Conservation (phyloP, 2,113 vertebrate species). For the Tiliqua scincoides region DNA sequence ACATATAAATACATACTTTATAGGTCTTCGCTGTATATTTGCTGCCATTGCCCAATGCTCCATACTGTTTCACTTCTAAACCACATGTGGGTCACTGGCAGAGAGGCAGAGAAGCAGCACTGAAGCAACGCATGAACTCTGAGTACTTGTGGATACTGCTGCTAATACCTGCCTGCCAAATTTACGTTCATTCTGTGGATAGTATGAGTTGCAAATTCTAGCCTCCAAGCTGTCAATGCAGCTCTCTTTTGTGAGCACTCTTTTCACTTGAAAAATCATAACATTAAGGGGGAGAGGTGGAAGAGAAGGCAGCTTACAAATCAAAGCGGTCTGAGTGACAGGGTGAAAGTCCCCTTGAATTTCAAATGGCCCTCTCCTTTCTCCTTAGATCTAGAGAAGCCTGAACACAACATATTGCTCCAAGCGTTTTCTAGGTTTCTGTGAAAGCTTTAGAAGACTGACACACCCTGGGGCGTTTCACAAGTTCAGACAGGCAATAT, state of each 20-base stretch:
- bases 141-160: background rate
- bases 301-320: background rate
- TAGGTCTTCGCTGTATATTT: background rate
- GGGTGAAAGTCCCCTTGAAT: slow-evolving; percentile 36
- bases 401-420: slow-evolving; percentile 43
- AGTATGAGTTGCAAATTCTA: background rate
- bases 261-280: slow-evolving; percentile 3
- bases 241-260: background rate
- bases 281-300: background rate
- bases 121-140: background rate
- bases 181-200: background rate
- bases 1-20: background rate
- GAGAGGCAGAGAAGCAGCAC: slow-evolving; percentile 20
- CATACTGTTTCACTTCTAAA: background rate
- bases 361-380: slow-evolving; percentile 60
- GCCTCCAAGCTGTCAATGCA: background rate
- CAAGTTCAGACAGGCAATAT: slow-evolving; percentile 42
- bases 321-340: slow-evolving; percentile 26
- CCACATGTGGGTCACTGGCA: background rate
- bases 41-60: background rate
- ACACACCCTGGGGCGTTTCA: slow-evolving; percentile 19
- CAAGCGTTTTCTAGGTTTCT: slow-evolving; percentile 42
- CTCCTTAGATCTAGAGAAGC: slow-evolving; percentile 38
- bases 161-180: background rate
- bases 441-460: slow-evolving; percentile 26